Percentiles rank a stretch among this genome's conserved stretches.
phyloP scores from a whole-genome alignment of 2,113 vertebrate species.

The Speoplatyrhinus poulsoni region DNA sequence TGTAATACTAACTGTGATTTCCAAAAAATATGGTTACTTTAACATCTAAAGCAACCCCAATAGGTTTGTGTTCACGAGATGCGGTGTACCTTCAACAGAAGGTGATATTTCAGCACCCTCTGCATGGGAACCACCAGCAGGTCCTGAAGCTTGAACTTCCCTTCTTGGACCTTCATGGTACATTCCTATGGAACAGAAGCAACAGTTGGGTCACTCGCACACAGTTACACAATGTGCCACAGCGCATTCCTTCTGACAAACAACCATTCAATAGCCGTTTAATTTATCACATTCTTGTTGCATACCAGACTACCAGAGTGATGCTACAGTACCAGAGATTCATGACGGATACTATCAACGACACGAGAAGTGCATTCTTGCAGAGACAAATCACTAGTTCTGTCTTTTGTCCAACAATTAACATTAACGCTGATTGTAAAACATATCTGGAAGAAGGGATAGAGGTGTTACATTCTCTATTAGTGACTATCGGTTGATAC shows the following conservation, averaged over 20 bases:
- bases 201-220: conserved; percentile 13
- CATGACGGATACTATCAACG: conserved; percentile 5
- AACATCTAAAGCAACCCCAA: no score
- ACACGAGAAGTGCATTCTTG: conserved; percentile 38
- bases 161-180: conserved; percentile 92
- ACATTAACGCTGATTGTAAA: conserved; percentile 31
- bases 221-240: conserved; percentile 23
- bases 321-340: conserved; percentile 39
- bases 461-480: conserved; percentile 15
- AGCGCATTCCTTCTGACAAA: conserved; percentile 27
- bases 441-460: conserved; percentile 42
- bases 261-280: conserved; percentile 26
- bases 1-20: no score
- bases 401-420: conserved; percentile 30
- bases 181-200: conserved; percentile 81
- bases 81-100: conserved; percentile 88
- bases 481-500: not conserved
- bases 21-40: no score
- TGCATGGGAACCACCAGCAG: conserved; percentile 98
- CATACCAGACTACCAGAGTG: not conserved
- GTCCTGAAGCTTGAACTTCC: conserved; percentile 96
- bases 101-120: conserved; percentile 94
- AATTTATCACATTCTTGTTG: conserved; percentile 26
- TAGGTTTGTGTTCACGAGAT: not conserved
- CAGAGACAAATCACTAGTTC: conserved; percentile 14